These are phyloP conservation scores for Pteromalus puparum DNA, from an alignment of 1,140 invertebrate genomes.

Conservation along the genomic window DNA sequence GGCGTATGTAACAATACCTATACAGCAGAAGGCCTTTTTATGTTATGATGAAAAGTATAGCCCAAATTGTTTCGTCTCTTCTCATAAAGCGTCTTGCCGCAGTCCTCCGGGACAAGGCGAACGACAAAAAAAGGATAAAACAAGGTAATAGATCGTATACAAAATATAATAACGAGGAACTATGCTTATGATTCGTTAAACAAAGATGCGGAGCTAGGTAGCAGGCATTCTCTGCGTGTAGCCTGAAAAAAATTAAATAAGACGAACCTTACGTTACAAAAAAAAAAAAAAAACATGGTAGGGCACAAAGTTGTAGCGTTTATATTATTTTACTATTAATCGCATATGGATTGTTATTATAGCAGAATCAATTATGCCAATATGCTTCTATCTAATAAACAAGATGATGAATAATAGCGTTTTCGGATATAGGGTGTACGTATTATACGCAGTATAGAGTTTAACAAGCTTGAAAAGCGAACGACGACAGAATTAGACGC, in stretches of 20 bases:
- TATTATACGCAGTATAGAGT: background rate
- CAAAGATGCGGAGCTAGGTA: constrained; percentile 41
- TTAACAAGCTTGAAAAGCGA: constrained; percentile 13
- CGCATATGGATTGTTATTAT: background rate
- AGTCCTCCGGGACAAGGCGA: constrained; percentile 7
- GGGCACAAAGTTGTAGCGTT: background rate
- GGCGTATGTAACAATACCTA: too few relatives aligned
- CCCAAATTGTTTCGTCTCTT: background rate
- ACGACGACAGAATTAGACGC: constrained; percentile 37
- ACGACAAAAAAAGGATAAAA: constrained; percentile 18
- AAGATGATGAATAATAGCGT: background rate
- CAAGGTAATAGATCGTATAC: constrained; percentile 25
- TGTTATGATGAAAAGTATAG: background rate
- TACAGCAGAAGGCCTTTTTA: background rate
- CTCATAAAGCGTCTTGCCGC: background rate
- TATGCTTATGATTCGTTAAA: constrained; percentile 41
- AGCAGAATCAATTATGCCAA: background rate
- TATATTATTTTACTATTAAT: constrained; percentile 7
- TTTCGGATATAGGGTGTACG: background rate
- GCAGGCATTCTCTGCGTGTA: constrained; percentile 18
- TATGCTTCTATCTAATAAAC: background rate
- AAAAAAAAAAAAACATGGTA: too few relatives aligned
- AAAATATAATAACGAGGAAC: constrained; percentile 46
- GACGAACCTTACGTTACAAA: constrained; percentile 13
- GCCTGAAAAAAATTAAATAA: constrained; percentile 39